Base-by-base conservation (phyloP, 2,113 vertebrate genomes). In the Dicentrarchus labrax region DNA sequence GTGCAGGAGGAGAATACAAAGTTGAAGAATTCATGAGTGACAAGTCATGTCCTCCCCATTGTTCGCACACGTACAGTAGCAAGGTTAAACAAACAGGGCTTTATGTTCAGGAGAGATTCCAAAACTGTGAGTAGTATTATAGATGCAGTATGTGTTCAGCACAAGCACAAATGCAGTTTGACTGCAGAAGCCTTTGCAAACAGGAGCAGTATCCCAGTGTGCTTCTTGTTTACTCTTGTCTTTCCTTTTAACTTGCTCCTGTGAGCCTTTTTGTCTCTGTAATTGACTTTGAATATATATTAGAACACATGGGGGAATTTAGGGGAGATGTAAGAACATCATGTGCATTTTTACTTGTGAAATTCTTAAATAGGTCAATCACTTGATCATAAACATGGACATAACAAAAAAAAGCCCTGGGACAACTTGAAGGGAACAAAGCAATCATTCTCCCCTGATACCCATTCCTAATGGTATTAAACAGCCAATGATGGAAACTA, bases 381-480 rank as follows among this genome's bases (percentile, higher is more conserved):
- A 68, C 43, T 48, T 82, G 60, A 82, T 86, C 72, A 48, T 51
- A 76, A 87, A 88, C 76, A 72, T 43, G 56, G 17, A 57, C 36
- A 15, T 30, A 30, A 2, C 30, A 30, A 30, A 30, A 43, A 78
- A 84, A 78, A 73, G 69, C 68, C 60, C 30, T 38, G 19, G 51
- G 82, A 88, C 51, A 76, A 72, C 45, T 82, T 83, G 43, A 79
- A 85, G 86, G 67, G 76, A 84, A 82, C 85, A 79, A 83, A 86
- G 77, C 59, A 50, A 73, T 74, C 59, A 9, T 67, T 76, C 57
- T 85, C 84, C 75, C 86, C 51, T 15, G 81, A 71, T 76, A 56
- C 47, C 54, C 79, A 74, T 70, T 13, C 45, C 82, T 75, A 87
- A 90, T 73, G 16, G 72, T 80, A 79, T 74, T 78, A 85, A 90